Evolutionary conservation across 2,113 vertebrate genomes (phyloP).

Genomic region (Conger conger): DNA sequence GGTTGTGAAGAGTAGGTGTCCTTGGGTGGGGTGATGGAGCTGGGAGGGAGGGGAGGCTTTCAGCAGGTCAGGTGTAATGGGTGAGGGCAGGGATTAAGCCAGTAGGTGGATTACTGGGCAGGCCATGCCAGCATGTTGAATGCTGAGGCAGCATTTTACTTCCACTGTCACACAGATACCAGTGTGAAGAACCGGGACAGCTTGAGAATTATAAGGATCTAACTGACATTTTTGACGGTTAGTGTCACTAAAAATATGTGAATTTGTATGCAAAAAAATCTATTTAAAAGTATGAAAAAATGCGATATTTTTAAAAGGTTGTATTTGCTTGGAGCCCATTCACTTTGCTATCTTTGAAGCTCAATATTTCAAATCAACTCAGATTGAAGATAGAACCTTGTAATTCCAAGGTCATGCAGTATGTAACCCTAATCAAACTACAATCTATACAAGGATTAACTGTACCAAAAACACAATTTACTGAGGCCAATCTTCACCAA

Average conservation of each 20-base stretch:
- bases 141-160: constrained; percentile 24
- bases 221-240: no score
- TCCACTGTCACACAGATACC: background rate
- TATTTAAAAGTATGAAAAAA: no score
- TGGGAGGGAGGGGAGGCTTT: constrained; percentile 8
- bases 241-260: no score
- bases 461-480: background rate
- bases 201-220: no score
- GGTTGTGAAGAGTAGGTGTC: background rate
- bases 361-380: no score
- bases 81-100: constrained; percentile 11
- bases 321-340: no score
- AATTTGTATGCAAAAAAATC: no score
- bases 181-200: background rate
- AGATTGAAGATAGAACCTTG: no score
- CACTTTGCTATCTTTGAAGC: no score
- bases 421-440: background rate
- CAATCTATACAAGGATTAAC: background rate
- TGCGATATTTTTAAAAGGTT: no score
- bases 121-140: constrained; percentile 1
- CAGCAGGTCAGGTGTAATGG: constrained; percentile 16
- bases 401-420: no score
- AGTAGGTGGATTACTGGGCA: background rate
- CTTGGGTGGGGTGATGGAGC: background rate
- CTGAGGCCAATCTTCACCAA: no score